Evolutionary conservation across 2,797 vertebrate genomes (phyloP).

Genomic region (Lepus oiostolus): DNA sequence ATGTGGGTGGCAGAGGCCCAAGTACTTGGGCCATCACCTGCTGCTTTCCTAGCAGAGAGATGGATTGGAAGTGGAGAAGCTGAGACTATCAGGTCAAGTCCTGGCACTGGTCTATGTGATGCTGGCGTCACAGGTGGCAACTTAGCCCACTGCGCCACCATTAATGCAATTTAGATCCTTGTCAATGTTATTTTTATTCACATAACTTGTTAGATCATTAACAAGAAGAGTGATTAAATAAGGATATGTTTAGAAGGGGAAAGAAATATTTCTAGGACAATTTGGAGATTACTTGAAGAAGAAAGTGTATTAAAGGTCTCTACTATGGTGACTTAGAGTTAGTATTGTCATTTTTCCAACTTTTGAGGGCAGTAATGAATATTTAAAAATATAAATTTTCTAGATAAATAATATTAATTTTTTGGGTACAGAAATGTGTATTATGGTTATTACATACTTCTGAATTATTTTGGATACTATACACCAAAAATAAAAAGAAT

Average conservation of each 20-base stretch:
- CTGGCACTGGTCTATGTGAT: too few species aligned
- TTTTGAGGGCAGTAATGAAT: background rate
- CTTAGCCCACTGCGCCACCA: too few species aligned
- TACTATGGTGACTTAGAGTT: background rate
- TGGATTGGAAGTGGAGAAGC: too few species aligned
- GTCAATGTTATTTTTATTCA: background rate
- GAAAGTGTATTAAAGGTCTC: background rate
- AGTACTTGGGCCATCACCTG: too few species aligned
- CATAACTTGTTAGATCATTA: background rate
- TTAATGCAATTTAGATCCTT: background rate
- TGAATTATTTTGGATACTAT: background rate
- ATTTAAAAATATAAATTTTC: slow-evolving; percentile 15
- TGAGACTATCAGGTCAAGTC: too few species aligned
- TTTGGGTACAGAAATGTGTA: background rate
- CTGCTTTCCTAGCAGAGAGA: too few species aligned
- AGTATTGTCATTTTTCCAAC: background rate
- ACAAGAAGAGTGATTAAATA: background rate
- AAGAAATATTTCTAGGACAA: background rate
- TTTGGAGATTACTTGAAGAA: background rate
- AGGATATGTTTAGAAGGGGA: background rate
- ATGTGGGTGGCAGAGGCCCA: too few species aligned
- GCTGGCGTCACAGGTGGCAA: too few species aligned
- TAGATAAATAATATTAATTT: background rate
- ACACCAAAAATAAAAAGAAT: background rate
- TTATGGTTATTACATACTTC: background rate